Percentiles rank a stretch among this genome's conserved stretches.
Evolutionary conservation across 2,797 vertebrate genomes (phyloP).

Genomic region (Hypotaenidia philippensis): DNA sequence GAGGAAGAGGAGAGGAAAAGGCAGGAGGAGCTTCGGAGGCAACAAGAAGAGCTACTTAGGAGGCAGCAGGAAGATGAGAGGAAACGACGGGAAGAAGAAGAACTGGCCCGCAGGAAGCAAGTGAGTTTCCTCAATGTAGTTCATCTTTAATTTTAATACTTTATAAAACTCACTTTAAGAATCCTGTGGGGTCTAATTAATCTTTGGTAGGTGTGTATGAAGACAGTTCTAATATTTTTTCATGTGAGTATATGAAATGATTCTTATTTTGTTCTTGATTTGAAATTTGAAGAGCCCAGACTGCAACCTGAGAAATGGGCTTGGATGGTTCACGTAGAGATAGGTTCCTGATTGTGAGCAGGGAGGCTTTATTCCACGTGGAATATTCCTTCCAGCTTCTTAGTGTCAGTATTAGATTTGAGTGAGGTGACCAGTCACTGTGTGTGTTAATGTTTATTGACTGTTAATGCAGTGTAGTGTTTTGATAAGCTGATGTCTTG

Average conservation of each 20-base stretch:
- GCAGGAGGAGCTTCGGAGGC: conserved; percentile 90
- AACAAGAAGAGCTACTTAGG: conserved; percentile 91
- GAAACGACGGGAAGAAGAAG: conserved; percentile 90
- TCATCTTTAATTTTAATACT: conserved; percentile 48
- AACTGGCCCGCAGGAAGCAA: conserved; percentile 92
- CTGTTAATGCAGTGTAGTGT: background rate
- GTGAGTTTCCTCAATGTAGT: conserved; percentile 80
- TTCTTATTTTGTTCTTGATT: background rate
- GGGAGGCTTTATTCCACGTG: background rate
- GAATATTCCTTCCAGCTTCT: background rate
- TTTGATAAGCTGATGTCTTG: background rate
- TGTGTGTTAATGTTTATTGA: background rate
- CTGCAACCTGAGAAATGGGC: background rate
- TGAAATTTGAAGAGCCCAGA: background rate
- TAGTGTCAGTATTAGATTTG: background rate
- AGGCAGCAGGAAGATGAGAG: conserved; percentile 91
- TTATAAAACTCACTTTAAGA: conserved; percentile 63
- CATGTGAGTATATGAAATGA: conserved; percentile 26
- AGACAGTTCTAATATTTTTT: conserved; percentile 51
- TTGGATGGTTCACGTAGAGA: background rate
- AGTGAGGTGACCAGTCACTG: background rate
- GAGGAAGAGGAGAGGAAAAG: conserved; percentile 94
- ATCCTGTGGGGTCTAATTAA: conserved; percentile 54
- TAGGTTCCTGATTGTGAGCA: background rate
- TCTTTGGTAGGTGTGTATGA: conserved; percentile 39